Base-by-base conservation (phyloP, 2,888 invertebrate genomes). In the Hemaris fuciformis region DNA sequence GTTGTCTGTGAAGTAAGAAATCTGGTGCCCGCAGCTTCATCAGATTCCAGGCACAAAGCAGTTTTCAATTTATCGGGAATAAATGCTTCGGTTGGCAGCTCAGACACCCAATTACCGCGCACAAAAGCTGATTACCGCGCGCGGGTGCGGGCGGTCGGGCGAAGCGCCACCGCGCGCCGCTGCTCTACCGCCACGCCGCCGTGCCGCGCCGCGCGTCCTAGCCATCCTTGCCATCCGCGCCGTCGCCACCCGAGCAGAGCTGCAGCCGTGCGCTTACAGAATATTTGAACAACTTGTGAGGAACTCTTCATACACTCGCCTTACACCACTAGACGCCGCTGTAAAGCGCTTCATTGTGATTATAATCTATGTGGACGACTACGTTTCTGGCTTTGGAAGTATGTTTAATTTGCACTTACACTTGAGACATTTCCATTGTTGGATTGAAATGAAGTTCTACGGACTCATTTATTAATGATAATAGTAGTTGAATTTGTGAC, bases 91-190 rank as follows among this genome's bases (percentile, higher is more conserved):
- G 88, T 89, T 89, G 91, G 89, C 88, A 90, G 90, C 89, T 91
- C 90, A 91, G 90, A 90, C 91, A 91, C 89, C 91, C 91, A 91
- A 91, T 91, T 91, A 91, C 89, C 81, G 87, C 81, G 84, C 89
- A 92, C 90, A 91, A 91, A 91, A 91, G 92, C 91, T 91, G 91
- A 91, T 91, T 91, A 92, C 85, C 80, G 83, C 83, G 85, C 85
- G 82, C 82, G 84, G 80, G 84, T 83, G 86, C 81, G 83, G 84
- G 84, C 79, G 80, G 74, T 68, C 74, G 68, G 72, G 72, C 69
- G 64, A 68, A 66, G 68, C 65, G 65, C 62, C 66, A 63, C 68
- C 65, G 66, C 66, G 62, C 64, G 61, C 66, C 70, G 68, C 63
- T 73, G 70, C 64, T 70, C 66, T 74, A 72, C 72, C 38, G n/a